Evolutionary conservation across 2,888 invertebrate species (phyloP), one percentile per base, ranked within the genome.

Genomic region (Thelaira solivaga): DNA sequence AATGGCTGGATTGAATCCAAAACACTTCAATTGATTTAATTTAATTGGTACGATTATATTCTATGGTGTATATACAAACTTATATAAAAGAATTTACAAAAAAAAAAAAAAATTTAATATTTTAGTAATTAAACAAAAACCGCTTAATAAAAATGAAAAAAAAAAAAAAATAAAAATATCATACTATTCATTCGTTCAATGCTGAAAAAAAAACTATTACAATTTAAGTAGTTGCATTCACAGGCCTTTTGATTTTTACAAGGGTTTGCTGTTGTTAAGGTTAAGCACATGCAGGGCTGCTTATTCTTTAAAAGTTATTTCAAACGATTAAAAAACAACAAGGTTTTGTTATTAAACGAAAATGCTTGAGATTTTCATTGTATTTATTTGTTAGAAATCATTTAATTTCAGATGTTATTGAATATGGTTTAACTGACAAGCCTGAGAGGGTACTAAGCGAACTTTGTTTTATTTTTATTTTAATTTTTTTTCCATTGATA

Each of bases 1-100:
- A 74, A 71, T 22, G 34, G 29, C 59, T 74, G 69, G 64, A 74
- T 74, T 74, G 39, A 65, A 74, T 78, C 59, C 61, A 65, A 45
- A 65, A 45, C 22, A 62, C 26, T 64, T 68, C 41, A 74, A 65
- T 69, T 69, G 64, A 78, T 69, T 74, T 53, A 61, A 59, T 49
- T 64, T 69, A 47, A 73, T 73, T 64, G 77, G 49, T 68, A 59
- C 59, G 47, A 51, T 45, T 34, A 47, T 47, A 61, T 61, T 61
- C 61, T 67, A 22, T 67, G 61, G 74, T 74, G 29, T 67, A 67
- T 51, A 69, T 51, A 49, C 16, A n/a, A n/a, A n/a, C n/a, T n/a
- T n/a, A n/a, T n/a, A n/a, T n/a, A n/a, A n/a, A n/a, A n/a, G n/a
- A n/a, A n/a, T n/a, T 13, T 22, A 57, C 4, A 22, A 13, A n/a